Percentiles rank a stretch among this genome's conserved stretches.
Conservation (phyloP, 2,113 vertebrate species). For the Cryptotis parvus region DNA sequence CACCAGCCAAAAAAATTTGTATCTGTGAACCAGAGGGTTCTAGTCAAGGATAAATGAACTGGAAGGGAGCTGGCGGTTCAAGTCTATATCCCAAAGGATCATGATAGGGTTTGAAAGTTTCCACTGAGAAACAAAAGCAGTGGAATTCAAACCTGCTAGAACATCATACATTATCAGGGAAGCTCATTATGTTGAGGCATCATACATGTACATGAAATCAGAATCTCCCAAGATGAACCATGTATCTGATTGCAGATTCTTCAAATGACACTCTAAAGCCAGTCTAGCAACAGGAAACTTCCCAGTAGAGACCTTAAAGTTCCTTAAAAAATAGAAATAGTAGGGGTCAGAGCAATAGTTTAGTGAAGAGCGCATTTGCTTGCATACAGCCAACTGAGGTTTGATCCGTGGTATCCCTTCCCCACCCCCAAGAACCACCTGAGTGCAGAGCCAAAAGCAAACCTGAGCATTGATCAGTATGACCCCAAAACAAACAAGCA, state of each 20-base stretch:
- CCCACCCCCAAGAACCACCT: too few species aligned
- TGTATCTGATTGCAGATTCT: not conserved
- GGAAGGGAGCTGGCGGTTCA: not conserved
- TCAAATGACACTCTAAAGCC: slow-evolving; percentile 34
- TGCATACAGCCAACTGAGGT: too few species aligned
- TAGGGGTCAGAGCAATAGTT: too few species aligned
- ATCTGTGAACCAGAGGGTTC: not conserved
- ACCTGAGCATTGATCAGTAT: too few species aligned
- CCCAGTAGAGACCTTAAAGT: not conserved
- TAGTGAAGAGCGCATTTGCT: too few species aligned
- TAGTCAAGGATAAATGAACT: not conserved
- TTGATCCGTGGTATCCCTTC: too few species aligned
- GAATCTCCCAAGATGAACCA: not conserved
- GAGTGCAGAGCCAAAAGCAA: too few species aligned
- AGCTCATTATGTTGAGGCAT: not conserved
- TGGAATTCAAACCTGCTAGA: slow-evolving; percentile 16
- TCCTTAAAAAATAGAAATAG: not conserved
- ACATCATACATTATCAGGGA: not conserved
- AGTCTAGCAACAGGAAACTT: not conserved
- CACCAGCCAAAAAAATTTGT: not conserved
- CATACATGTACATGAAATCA: not conserved
- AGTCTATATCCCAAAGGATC: not conserved
- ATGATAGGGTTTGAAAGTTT: not conserved
- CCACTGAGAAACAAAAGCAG: not conserved
- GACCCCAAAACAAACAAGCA: too few species aligned